phyloP scores from a whole-genome alignment of 64 coral and sea anemone species.

The Acropora tenuis region DNA sequence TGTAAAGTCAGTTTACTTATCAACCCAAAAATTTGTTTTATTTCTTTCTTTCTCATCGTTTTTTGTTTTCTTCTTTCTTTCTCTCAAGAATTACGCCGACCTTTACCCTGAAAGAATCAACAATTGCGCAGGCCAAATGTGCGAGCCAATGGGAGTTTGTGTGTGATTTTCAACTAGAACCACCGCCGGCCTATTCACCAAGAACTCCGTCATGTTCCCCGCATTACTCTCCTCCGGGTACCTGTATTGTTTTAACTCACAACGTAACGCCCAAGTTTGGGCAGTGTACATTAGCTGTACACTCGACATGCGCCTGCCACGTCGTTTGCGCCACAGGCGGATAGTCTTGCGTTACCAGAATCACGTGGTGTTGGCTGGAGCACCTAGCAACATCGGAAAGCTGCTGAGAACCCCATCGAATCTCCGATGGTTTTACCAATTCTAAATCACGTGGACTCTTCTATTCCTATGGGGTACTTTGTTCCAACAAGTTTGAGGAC shows the following conservation, averaged over 20 bases:
- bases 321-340: background rate
- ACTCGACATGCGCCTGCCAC: background rate
- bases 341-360: background rate
- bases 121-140: background rate
- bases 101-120: constrained; percentile 48
- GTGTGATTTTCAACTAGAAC: background rate
- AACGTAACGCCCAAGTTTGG: background rate
- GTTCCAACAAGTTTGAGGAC: background rate
- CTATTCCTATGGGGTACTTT: background rate
- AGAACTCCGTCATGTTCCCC: background rate
- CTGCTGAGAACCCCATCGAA: background rate
- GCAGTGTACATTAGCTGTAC: background rate
- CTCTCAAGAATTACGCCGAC: constrained; percentile 50
- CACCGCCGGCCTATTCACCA: constrained; percentile 54
- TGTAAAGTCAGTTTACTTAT: too few species aligned
- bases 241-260: background rate
- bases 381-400: background rate
- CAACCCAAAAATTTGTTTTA: too few species aligned
- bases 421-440: background rate
- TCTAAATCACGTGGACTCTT: background rate
- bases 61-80: background rate
- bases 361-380: background rate
- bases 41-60: too few species aligned
- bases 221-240: background rate
- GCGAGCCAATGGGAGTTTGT: background rate